Evolutionary conservation across 2,888 invertebrate genomes (phyloP).

Genomic region (Hirtodrosophila confusa): DNA sequence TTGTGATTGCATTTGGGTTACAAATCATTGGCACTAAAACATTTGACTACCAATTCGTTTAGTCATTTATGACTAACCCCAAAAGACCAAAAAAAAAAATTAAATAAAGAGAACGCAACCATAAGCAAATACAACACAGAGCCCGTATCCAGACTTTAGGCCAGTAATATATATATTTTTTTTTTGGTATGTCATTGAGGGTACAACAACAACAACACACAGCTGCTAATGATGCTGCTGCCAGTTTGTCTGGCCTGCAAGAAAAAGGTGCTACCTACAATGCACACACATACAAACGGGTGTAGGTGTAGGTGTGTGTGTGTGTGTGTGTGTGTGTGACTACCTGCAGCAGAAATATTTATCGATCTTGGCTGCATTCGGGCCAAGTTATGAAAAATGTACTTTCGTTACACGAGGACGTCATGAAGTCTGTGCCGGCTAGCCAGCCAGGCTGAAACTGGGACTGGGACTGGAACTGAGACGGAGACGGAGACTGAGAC

Average conservation of each 20-base stretch:
- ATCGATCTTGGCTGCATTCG: conserved; percentile 61
- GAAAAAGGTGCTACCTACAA: conserved; percentile 56
- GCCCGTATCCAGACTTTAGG: conserved; percentile 16
- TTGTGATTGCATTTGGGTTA: conserved; percentile 3
- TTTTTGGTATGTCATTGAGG: conserved; percentile 48
- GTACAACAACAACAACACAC: conserved; percentile 32
- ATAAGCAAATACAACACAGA: conserved; percentile 31
- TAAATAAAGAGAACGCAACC: conserved; percentile 10
- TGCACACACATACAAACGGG: conserved; percentile 3
- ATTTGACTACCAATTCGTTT: conserved; percentile 56
- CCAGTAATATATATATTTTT: conserved; percentile 10
- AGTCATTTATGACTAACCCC: conserved; percentile 42
- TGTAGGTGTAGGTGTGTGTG: conserved; percentile 1
- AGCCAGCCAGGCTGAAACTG: conserved; percentile 30
- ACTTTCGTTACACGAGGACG: conserved; percentile 76
- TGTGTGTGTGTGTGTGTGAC: conserved; percentile 18
- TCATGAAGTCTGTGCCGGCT: conserved; percentile 72
- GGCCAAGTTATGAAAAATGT: conserved; percentile 68
- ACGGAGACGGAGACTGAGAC: conserved; percentile 1
- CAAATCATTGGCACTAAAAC: conserved; percentile 27
- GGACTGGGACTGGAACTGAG: conserved; percentile 12
- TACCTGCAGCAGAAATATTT: conserved; percentile 61
- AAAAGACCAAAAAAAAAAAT: not conserved
- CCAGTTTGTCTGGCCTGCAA: conserved; percentile 75
- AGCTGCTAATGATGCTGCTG: conserved; percentile 75